Evolutionary conservation across 2,888 invertebrate genomes (phyloP), one percentile per base, ranked within the genome.

Genomic region (Megaustenia siamemsis): DNA sequence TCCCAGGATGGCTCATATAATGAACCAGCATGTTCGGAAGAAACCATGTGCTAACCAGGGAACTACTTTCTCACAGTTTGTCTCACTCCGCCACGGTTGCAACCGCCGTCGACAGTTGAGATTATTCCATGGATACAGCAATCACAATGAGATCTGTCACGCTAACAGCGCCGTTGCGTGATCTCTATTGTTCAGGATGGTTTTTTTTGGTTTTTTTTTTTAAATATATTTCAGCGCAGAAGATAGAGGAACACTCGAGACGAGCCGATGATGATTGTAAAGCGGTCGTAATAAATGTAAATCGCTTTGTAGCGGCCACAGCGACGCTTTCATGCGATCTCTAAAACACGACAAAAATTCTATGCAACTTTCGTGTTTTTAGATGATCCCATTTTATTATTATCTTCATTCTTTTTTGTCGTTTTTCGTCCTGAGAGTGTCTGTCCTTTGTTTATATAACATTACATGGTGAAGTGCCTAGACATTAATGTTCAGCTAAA

Each of bases 11-110:
- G 28, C 53, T 15, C n/a, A 24, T 10, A 80, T 49, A 80, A 80
- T 80, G 80, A 80, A 69, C 80, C 80, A 80, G 80, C 80, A 80
- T 80, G 53, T 15, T 53, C 80, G 12, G 40, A 28, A 49, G 35
- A 63, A 80, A 53, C 49, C 80, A 80, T 80, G 80, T 80, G 80
- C 53, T 80, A 45, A 69, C n/a, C 45, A 68, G 80, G 53, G 80
- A 68, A 80, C 80, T 80, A 80, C 80, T 69, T 80, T 80, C 80
- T 80, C 80, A 80, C 80, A 80, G 49, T 80, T 69, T 80, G 80
- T 80, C 80, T 80, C 69, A 80, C 80, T 80, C 68, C 80, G 80
- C 80, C 68, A 32, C 49, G 21, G 80, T 43, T 49, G 21, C 28
- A 32, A n/a, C 76, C 56, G 38, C 24, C 40, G 63, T 35, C 5